Conservation (phyloP, 2,797 vertebrate species). For the Sebastes taczanowskii region DNA sequence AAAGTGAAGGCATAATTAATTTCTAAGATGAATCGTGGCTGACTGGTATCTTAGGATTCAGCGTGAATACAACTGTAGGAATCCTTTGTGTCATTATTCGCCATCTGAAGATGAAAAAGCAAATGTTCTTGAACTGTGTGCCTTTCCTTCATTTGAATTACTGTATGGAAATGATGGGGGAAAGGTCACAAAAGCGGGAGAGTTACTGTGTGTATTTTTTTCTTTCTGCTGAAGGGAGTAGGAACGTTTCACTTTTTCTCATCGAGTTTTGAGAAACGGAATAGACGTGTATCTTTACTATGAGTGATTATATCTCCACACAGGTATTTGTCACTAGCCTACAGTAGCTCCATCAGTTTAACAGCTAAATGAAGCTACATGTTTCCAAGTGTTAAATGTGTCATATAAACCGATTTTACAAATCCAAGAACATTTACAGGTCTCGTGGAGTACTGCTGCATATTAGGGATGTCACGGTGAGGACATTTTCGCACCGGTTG, state of each 20-base stretch:
- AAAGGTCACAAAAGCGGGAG: background rate
- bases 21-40: slow-evolving; percentile 39
- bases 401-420: background rate
- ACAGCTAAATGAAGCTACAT: background rate
- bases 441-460: background rate
- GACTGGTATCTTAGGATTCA: slow-evolving; percentile 32
- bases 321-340: background rate
- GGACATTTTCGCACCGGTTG: too few relatives aligned
- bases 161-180: background rate
- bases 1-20: slow-evolving; percentile 56
- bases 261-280: background rate
- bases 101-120: slow-evolving; percentile 34
- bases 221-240: background rate
- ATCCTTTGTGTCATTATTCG: slow-evolving; percentile 46
- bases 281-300: background rate
- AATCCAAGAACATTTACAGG: background rate
- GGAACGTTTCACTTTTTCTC: background rate
- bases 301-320: background rate
- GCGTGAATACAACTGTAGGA: slow-evolving; percentile 34
- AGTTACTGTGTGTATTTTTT: background rate
- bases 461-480: too few relatives aligned
- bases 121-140: slow-evolving; percentile 19
- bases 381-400: background rate
- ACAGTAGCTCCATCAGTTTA: background rate
- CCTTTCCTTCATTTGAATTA: slow-evolving; percentile 29